phyloP scores from a whole-genome alignment of 2,888 invertebrate species.

The Hydroisotoma schaefferi region DNA sequence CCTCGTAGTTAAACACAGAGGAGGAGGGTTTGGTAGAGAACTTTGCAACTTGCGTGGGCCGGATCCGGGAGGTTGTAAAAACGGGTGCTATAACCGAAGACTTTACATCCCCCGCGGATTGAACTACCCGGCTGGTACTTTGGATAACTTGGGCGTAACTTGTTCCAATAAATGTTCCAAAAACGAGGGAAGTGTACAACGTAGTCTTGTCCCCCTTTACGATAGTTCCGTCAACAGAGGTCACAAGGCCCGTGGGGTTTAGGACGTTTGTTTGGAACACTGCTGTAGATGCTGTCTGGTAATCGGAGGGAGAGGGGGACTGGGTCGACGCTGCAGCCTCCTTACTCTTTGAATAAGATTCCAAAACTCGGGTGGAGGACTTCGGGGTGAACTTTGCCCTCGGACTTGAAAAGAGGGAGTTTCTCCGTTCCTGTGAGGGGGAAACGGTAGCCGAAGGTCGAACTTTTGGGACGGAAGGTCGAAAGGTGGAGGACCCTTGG shows the following conservation, averaged over 20 bases:
- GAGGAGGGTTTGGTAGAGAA: slow-evolving; percentile 54
- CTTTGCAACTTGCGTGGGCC: slow-evolving; percentile 55
- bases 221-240: slow-evolving; percentile 68
- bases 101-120: slow-evolving; percentile 16
- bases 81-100: slow-evolving; percentile 31
- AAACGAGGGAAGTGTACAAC: slow-evolving; percentile 67
- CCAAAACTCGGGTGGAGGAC: slow-evolving; percentile 17
- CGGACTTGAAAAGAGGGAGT: slow-evolving; percentile 39
- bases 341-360: not conserved
- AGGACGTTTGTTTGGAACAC: slow-evolving; percentile 46
- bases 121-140: slow-evolving; percentile 64
- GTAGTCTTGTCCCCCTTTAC: slow-evolving; percentile 67
- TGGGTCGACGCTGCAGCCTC: slow-evolving; percentile 6
- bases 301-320: slow-evolving; percentile 6
- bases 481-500: slow-evolving; percentile 13
- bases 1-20: slow-evolving; percentile 36
- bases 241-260: slow-evolving; percentile 62
- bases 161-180: slow-evolving; percentile 68
- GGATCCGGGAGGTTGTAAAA: slow-evolving; percentile 28
- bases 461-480: slow-evolving; percentile 24
- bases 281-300: slow-evolving; percentile 41
- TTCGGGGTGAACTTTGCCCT: slow-evolving; percentile 39
- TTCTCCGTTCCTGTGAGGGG: slow-evolving; percentile 22
- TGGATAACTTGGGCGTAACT: slow-evolving; percentile 72
- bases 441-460: slow-evolving; percentile 20